Evolutionary conservation across 2,113 vertebrate genomes (phyloP).

Genomic region (Corythoichthys haematopterus): DNA sequence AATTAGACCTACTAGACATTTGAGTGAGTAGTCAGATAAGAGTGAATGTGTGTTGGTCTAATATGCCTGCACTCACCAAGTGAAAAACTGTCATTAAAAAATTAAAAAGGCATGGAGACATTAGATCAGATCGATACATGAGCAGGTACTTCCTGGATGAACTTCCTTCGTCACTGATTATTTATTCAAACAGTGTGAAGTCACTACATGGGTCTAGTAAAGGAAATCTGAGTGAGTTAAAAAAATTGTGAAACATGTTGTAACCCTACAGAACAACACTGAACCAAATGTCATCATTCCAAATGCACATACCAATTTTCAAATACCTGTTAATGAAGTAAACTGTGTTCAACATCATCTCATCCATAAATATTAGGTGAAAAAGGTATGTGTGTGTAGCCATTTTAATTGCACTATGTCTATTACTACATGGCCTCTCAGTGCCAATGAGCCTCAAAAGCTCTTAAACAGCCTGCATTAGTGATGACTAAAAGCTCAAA

Average conservation of each 20-base stretch:
- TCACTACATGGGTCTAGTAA: constrained; percentile 20
- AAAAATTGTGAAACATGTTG: neutral
- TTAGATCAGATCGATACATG: constrained; percentile 51
- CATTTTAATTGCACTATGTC: constrained; percentile 27
- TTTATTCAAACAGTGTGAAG: constrained; percentile 43
- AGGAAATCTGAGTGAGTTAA: neutral
- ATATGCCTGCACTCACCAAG: constrained; percentile 44
- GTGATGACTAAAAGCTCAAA: constrained; percentile 21
- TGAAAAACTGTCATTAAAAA: constrained; percentile 25
- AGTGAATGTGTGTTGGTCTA: constrained; percentile 21
- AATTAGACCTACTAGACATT: constrained; percentile 1
- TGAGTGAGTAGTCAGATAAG: constrained; percentile 4
- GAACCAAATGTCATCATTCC: constrained; percentile 7
- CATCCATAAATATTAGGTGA: constrained; percentile 15
- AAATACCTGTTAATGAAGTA: constrained; percentile 37
- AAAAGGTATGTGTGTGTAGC: neutral
- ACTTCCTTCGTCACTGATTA: constrained; percentile 53
- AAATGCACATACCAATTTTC: constrained; percentile 12
- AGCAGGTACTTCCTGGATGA: constrained; percentile 40
- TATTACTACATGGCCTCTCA: constrained; percentile 27
- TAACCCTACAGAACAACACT: neutral
- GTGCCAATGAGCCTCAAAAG: neutral
- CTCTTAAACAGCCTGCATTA: constrained; percentile 33
- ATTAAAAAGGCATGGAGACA: constrained; percentile 30
- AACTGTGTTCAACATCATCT: constrained; percentile 33